Percentiles rank a stretch among this genome's conserved stretches.
Conservation (phyloP, 2,888 invertebrate species). For the Zhengitettix transpicula region DNA sequence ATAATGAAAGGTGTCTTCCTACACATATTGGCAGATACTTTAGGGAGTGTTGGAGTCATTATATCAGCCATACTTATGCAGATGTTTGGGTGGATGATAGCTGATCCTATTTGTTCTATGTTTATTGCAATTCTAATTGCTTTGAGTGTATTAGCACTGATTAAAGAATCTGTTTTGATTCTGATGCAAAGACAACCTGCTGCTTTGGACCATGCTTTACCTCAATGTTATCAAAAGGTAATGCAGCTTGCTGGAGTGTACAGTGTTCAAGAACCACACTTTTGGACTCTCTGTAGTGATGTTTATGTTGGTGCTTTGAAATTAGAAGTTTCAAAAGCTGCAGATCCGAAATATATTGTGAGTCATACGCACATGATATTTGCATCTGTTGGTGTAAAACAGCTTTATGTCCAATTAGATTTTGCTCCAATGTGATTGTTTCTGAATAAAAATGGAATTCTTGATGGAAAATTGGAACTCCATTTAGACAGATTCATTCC, state of each 20-base stretch:
- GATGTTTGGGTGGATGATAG: conserved; percentile 95
- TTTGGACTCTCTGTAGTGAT: conserved; percentile 95
- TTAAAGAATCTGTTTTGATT: conserved; percentile 75
- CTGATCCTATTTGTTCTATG: conserved; percentile 96
- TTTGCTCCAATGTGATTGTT: conserved; percentile 57
- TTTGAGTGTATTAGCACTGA: conserved; percentile 66
- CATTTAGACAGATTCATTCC: neutral
- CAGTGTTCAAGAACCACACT: conserved; percentile 92
- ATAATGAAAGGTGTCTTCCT: conserved; percentile 94
- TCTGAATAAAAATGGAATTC: neutral
- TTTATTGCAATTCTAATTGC: conserved; percentile 84
- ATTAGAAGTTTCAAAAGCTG: conserved; percentile 83
- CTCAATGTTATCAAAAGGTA: conserved; percentile 78
- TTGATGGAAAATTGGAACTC: neutral
- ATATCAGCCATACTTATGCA: conserved; percentile 87
- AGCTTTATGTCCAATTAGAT: conserved; percentile 85
- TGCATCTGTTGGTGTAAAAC: conserved; percentile 76
- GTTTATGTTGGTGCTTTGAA: conserved; percentile 85
- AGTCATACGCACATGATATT: conserved; percentile 91
- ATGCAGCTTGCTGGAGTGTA: conserved; percentile 83
- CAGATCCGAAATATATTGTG: conserved; percentile 83
- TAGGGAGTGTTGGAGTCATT: conserved; percentile 94
- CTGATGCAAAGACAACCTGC: conserved; percentile 89
- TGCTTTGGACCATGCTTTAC: conserved; percentile 62
- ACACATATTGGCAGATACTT: conserved; percentile 88